phyloP scores from a whole-genome alignment of 2,888 invertebrate species.

The Ditylenchus weischeri region DNA sequence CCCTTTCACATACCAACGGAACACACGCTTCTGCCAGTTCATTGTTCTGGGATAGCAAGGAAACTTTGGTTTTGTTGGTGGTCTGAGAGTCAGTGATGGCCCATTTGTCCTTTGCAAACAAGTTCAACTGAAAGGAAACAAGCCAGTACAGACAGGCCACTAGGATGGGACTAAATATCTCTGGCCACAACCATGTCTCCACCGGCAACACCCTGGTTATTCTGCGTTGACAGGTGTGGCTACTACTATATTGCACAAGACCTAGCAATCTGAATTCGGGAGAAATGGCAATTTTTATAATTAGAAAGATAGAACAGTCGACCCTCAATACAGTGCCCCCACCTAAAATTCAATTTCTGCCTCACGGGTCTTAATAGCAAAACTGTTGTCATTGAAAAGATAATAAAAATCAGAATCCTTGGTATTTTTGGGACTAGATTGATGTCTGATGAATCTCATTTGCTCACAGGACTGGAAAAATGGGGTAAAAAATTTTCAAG shows the following conservation, averaged over 20 bases:
- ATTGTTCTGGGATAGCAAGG: too few species aligned
- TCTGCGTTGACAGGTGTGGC: conserved; percentile 1
- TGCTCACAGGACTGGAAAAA: neutral
- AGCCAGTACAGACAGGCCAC: conserved; percentile 22
- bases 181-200: conserved; percentile 28
- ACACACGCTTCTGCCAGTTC: too few species aligned
- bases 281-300: conserved; percentile 8
- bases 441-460: neutral
- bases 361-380: too few species aligned
- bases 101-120: conserved; percentile 6
- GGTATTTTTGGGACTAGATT: neutral
- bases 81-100: neutral
- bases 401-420: too few species aligned
- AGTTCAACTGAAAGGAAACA: conserved; percentile 19
- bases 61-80: neutral
- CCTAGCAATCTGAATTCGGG: conserved; percentile 15
- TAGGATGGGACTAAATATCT: conserved; percentile 23
- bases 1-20: too few species aligned
- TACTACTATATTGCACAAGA: conserved; percentile 11
- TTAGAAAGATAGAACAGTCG: neutral
- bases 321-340: too few species aligned
- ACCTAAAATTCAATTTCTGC: too few species aligned
- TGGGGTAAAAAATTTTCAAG: neutral
- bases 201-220: conserved; percentile 25
- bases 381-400: too few species aligned